These are phyloP conservation scores for Lanistes nyassanus DNA, from an alignment of 1,140 invertebrate genomes.

Conservation along the genomic window DNA sequence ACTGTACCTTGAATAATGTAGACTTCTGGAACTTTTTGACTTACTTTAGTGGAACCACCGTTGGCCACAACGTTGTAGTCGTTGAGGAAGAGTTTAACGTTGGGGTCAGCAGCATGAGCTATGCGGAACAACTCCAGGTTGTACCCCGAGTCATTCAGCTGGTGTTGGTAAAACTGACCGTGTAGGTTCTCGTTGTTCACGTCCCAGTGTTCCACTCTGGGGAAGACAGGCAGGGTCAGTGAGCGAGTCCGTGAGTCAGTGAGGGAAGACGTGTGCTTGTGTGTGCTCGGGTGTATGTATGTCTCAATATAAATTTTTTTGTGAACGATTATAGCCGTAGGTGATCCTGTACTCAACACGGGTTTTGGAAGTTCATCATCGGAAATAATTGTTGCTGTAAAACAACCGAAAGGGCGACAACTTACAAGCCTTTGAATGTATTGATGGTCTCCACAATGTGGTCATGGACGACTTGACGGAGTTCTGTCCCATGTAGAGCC, in stretches of 20 bases:
- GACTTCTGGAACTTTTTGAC: no score
- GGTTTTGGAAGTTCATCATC: no score
- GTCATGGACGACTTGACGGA: constrained; percentile 35
- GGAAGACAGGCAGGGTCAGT: neutral
- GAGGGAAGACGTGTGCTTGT: no score
- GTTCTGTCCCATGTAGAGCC: constrained; percentile 22
- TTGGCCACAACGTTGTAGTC: constrained; percentile 46
- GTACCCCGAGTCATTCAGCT: constrained; percentile 34
- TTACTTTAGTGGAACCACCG: constrained; percentile 36
- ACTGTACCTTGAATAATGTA: no score
- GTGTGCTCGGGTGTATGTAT: no score
- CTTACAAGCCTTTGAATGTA: constrained; percentile 49
- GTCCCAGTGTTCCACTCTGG: constrained; percentile 45
- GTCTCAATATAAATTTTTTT: no score
- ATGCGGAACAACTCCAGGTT: constrained; percentile 47
- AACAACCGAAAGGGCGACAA: neutral
- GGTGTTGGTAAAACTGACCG: constrained; percentile 40
- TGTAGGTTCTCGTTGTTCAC: constrained; percentile 56
- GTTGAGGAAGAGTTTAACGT: constrained; percentile 51
- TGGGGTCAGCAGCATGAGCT: constrained; percentile 38
- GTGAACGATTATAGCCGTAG: no score
- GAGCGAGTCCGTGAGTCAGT: no score
- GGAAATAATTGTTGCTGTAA: no score
- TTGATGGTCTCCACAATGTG: constrained; percentile 38
- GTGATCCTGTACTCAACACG: no score